Base-by-base conservation (phyloP, 1,140 invertebrate species). In the Caenorhabditis briggsae region DNA sequence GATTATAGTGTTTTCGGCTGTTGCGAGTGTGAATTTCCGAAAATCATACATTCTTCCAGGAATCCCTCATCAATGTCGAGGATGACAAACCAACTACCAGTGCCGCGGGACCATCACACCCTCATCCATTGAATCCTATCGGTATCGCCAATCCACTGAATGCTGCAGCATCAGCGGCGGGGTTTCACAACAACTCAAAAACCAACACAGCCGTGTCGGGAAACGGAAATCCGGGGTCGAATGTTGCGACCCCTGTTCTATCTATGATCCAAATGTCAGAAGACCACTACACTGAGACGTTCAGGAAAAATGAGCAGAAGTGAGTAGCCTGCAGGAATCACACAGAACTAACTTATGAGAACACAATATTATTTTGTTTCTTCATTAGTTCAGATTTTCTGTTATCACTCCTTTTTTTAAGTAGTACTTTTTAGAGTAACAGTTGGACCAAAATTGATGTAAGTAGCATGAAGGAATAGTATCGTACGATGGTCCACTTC, bases 181-280 rank as follows among this genome's bases (percentile, higher is more conserved):
- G 70, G 70, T 78, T 78, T 78, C 70, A 50, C 70, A 78, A 50
- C 70, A 78, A 48, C 43, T 12, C n/a, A 12, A 78, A 78, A 78
- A 8, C 46, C 12, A 50, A 6, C 70, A 78, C 46, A 78, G 46
- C 70, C 43, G 70, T 50, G 46, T 78, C 70, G 70, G 70, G 70
- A 78, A 78, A 78, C 70, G 70, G 70, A 78, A 78, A 50, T 78
- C 70, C 46, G 70, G 70, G 70, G 70, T 78, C 70, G 70, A 78
- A 78, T 78, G 70, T 78, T 78, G 70, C 70, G 70, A 78, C 70
- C 70, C 70, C 70, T 78, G 70, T 78, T 78, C 70, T 78, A 53
- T 78, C 70, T 23, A 78, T 78, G 11, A 78, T 78, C 70, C 70
- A 78, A 50, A 78, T 78, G 70, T 78, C 70, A n/a, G 70, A 78